These are phyloP conservation scores for Acanthiza pusilla DNA, from an alignment of 2,797 vertebrate genomes.

Conservation along the genomic window DNA sequence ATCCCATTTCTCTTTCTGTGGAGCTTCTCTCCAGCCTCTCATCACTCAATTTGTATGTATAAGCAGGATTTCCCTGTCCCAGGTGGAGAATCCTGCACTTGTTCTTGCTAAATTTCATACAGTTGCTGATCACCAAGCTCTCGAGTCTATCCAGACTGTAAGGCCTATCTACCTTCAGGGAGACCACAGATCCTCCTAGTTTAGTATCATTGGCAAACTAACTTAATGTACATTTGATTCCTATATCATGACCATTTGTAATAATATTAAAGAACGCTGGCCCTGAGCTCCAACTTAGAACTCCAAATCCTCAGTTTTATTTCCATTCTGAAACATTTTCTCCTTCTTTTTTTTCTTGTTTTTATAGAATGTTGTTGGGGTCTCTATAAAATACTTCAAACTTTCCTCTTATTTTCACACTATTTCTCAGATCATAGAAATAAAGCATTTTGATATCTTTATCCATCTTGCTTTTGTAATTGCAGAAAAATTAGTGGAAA, in stretches of 20 bases:
- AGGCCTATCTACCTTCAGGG: not conserved
- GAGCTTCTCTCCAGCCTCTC: not conserved
- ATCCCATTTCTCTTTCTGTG: not conserved
- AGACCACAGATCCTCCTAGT: not conserved
- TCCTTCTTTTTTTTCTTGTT: not conserved
- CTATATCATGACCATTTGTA: not conserved
- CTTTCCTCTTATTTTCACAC: not conserved
- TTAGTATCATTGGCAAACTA: not conserved
- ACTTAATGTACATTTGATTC: not conserved
- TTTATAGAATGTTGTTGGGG: not conserved
- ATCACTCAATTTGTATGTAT: accelerated
- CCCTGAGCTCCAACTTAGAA: not conserved
- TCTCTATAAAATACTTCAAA: not conserved
- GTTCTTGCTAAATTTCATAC: not conserved
- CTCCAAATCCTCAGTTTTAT: not conserved
- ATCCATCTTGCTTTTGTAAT: not conserved
- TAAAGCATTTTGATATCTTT: not conserved
- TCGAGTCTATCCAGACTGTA: not conserved
- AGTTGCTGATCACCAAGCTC: not conserved
- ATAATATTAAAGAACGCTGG: not conserved
- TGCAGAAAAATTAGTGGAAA: not conserved
- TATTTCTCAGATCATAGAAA: not conserved
- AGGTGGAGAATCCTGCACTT: not conserved
- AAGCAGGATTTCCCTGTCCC: not conserved
- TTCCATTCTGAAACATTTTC: not conserved